Evolutionary conservation across 2,888 invertebrate genomes (phyloP), one percentile per base, ranked within the genome.

Genomic region (Andrena bucephala): DNA sequence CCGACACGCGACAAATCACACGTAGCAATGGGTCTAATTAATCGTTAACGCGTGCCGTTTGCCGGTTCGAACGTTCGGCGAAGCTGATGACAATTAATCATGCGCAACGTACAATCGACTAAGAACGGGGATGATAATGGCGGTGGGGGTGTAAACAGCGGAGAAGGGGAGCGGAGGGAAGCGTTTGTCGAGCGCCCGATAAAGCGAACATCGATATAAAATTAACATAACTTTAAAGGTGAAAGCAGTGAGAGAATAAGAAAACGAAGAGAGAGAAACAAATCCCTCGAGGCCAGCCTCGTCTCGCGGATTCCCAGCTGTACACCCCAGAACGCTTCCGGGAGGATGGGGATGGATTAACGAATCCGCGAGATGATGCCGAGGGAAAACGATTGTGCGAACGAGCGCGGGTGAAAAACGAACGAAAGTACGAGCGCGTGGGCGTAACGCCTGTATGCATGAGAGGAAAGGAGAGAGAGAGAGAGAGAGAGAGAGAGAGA

Each of bases 161-260:
- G 36, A n/a, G 54, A 24, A 62, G 33, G 67, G 6, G 27, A 42
- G 16, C 24, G 57, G 63, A 62, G 77, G 70, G 79, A 50, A 81
- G 71, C 82, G 80, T 90, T 93, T 93, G 93, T 93, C 93, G 93
- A 92, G 91, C 93, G 93, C 89, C 89, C 93, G 93, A 93, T 92
- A 90, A 88, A 90, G 91, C 86, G 89, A 89, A 88, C 86, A 89
- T 88, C 85, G 86, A 89, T 84, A 85, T 83, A 75, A 85, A 79
- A 75, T 36, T 81, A 77, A 72, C 63, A 24, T 81, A 77, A 77
- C 67, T 79, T 74, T 54, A 76, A 84, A 68, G 42, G 48, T 27
- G 75, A 68, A 48, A 36, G 69, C 13, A 69, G 68, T 65, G 66
- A 71, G 65, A 60, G 68, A 70, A 84, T 77, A 77, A 80, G 48